Evolutionary conservation across 2,797 vertebrate genomes (phyloP), one percentile per base, ranked within the genome.

Genomic region (Scomberomorus guttatus): DNA sequence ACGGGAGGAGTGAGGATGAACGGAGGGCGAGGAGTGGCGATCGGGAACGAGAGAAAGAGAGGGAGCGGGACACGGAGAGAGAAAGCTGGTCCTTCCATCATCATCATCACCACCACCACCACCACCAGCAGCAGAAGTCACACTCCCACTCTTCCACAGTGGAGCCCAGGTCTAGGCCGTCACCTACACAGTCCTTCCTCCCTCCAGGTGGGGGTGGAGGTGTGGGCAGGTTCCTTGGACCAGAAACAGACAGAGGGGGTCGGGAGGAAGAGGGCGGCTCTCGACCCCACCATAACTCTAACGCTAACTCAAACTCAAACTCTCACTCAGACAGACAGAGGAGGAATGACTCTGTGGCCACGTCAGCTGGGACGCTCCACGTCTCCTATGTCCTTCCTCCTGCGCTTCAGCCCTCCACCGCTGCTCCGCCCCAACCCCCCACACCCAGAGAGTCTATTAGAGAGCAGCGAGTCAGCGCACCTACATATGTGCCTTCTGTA

Each of bases 401-500:
- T 6, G 95, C 96, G 8, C 95, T 96, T 0, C 96, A 97, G 75
- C 83, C 90, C 37, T 89, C 90, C 34, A 75, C 94, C 3, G 59
- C 94, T 0, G 90, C 92, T 22, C 87, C 75, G n/a, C 89, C 92
- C 18, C 95, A 96, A 90, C 96, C 96, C 81, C 95, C 95, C 0
- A 82, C 93, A 11, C 85, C 91, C 72, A 96, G 97, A 81, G 97
- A 98, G 87, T 91, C 95, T 3, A 92, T 94, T 82, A 97, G 96
- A 80, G 97, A 99, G 93, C 97, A 98, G 94, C 96, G 97, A 83
- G 97, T 98, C 85, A 98, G 95, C n/a, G 97, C 98, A 52, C 97
- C 98, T 65, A 98, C 97, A 76, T 99, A 98, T 24, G 97, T 98
- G 97, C 97, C 97, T 98, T 98, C 97, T 75, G 96, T 98, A 68